phyloP scores from a whole-genome alignment of 2,113 vertebrate genomes.

The Abramis brama region DNA sequence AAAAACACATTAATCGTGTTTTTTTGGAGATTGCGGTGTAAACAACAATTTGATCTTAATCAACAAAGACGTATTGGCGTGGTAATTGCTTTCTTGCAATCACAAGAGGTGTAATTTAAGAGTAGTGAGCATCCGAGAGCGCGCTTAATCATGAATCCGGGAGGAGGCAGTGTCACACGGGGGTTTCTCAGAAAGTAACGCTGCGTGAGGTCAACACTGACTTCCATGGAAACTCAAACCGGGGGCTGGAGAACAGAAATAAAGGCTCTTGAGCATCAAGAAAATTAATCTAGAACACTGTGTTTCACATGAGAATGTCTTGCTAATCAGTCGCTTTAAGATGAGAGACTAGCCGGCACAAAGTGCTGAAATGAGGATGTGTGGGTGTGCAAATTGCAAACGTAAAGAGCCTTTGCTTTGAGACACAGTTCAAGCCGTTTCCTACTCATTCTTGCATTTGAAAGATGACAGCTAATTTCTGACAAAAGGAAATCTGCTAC shows the following conservation, averaged over 20 bases:
- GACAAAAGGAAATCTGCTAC: slow-evolving; percentile 3
- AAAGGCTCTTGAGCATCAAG: neutral
- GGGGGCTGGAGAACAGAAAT: neutral
- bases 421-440: slow-evolving; percentile 36
- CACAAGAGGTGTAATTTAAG: slow-evolving; percentile 24
- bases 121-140: slow-evolving; percentile 4
- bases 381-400: slow-evolving; percentile 25
- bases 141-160: neutral
- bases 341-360: too few relatives aligned
- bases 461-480: slow-evolving; percentile 28
- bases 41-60: slow-evolving; percentile 20
- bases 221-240: slow-evolving; percentile 22
- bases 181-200: slow-evolving; percentile 31
- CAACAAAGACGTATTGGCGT: neutral
- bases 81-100: slow-evolving; percentile 30
- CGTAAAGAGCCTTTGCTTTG: slow-evolving; percentile 5
- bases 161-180: neutral
- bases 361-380: slow-evolving; percentile 17
- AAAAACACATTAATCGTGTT: slow-evolving; percentile 1
- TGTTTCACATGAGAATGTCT: neutral
- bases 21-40: neutral
- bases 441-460: slow-evolving; percentile 15
- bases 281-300: neutral
- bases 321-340: too few relatives aligned
- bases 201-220: slow-evolving; percentile 6